Base-by-base conservation (phyloP, 2,797 vertebrate genomes). In the Chanos chanos region DNA sequence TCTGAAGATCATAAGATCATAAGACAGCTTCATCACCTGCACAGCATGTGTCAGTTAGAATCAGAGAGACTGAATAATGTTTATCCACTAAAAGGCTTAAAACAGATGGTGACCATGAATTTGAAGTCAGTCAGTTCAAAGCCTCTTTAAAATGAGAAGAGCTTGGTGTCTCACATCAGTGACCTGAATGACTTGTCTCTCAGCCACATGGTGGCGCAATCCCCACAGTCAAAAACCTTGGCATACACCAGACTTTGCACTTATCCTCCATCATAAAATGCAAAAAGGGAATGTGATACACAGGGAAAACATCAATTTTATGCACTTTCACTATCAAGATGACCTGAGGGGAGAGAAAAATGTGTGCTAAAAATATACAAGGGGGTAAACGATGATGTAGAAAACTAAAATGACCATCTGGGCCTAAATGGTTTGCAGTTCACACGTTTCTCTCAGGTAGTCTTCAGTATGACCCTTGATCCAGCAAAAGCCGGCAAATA, bases 181-280 rank as follows among this genome's bases (percentile, higher is more conserved):
- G n/a, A n/a, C n/a, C n/a, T n/a, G n/a, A n/a, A n/a, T 27, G 8
- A 33, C 66, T 39, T 47, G 30, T 21, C 12, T 52, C 21, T 12
- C 19, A 31, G 47, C 61, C 74, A 75, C 61, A 52, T 37, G 74
- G 58, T 54, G 79, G 64, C 28, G 10, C 44, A 54, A 22, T 70
- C 44, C 60, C 62, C 12, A 45, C 31, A 57, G 33, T 4, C 9
- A 45, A 51, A 21, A 44, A 10, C 21, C 10, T 49, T 2, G 7
- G 6, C 19, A 49, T 48, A 61, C 57, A 28, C 51, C 24, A 24
- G 28, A 64, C 34, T 30, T 24, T 30, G 18, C n/a, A 16, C 16
- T 13, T 43, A 37, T 15, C 12, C 7, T 5, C 30, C 33, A 53
- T 49, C 5, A n/a, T 25, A 39, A 40, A 30, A 49, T 55, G 9